phyloP scores from a whole-genome alignment of 2,888 invertebrate species.

The Macrophya annulata region DNA sequence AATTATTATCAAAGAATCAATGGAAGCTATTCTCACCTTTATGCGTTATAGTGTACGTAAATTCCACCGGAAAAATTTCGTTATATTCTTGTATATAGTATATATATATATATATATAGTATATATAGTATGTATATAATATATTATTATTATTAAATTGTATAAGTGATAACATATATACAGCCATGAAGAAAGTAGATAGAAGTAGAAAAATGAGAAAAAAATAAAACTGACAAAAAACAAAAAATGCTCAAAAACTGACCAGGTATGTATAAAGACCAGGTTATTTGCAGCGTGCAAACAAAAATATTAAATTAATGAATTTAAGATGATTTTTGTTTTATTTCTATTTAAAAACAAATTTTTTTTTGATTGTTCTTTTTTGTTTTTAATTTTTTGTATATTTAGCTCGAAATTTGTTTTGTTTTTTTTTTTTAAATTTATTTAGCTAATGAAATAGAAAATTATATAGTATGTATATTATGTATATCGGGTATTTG shows the following conservation, averaged over 20 bases:
- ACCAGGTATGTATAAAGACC: neutral
- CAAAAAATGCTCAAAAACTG: neutral
- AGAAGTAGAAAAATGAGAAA: neutral
- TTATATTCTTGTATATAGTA: neutral
- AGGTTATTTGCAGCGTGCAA: neutral
- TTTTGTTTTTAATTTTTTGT: neutral
- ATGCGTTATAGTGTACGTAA: neutral
- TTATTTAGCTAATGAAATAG: neutral
- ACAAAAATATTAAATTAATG: neutral
- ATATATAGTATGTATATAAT: neutral
- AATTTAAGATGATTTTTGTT: too few relatives aligned
- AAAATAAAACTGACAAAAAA: neutral
- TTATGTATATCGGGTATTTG: too few relatives aligned
- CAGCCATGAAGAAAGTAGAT: slow-evolving; percentile 1
- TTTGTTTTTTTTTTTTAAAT: neutral
- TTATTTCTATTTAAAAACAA: too few relatives aligned
- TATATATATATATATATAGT: too few relatives aligned
- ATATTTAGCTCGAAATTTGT: neutral
- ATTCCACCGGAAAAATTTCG: neutral
- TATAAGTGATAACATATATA: neutral
- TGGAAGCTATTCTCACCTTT: slow-evolving; percentile 40
- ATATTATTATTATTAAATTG: neutral
- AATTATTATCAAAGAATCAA: slow-evolving; percentile 17
- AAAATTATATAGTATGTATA: neutral
- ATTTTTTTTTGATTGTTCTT: neutral